phyloP scores from a whole-genome alignment of 1,140 invertebrate genomes.

The Prorops nasuta region DNA sequence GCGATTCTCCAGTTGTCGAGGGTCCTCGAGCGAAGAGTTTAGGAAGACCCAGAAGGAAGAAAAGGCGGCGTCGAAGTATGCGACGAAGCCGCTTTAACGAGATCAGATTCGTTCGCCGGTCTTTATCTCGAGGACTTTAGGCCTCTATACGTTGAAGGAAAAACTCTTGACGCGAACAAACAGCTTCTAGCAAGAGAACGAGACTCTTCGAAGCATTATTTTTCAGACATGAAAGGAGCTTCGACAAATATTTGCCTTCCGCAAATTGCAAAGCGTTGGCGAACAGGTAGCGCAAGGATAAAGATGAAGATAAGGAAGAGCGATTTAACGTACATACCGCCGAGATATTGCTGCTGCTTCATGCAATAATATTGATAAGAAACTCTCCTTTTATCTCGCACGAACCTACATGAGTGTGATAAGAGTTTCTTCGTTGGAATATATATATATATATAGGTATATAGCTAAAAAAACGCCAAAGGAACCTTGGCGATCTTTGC shows the following conservation, averaged over 20 bases:
- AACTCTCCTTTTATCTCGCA: neutral
- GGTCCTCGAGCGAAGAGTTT: no score
- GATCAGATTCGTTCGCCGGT: constrained; percentile 2
- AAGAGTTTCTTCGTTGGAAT: no score
- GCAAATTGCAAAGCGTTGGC: constrained; percentile 9
- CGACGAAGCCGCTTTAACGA: neutral
- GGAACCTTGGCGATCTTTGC: no score
- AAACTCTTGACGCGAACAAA: constrained; percentile 14
- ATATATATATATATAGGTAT: no score
- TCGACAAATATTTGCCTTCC: constrained; percentile 24
- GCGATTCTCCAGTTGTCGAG: no score
- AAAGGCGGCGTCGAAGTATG: no score
- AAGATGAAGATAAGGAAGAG: neutral
- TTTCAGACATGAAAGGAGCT: constrained; percentile 21
- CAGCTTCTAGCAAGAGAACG: constrained; percentile 3
- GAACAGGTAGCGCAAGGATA: neutral
- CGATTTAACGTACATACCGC: neutral
- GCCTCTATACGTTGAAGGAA: constrained; percentile 9
- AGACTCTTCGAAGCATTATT: constrained; percentile 17
- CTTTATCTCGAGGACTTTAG: constrained; percentile 7
- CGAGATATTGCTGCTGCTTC: constrained; percentile 3
- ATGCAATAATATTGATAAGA: constrained; percentile 6
- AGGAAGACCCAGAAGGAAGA: no score
- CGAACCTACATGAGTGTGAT: no score
- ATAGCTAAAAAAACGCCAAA: no score